Conservation (phyloP, 2,888 invertebrate genomes). For the Cephus rjabovi region DNA sequence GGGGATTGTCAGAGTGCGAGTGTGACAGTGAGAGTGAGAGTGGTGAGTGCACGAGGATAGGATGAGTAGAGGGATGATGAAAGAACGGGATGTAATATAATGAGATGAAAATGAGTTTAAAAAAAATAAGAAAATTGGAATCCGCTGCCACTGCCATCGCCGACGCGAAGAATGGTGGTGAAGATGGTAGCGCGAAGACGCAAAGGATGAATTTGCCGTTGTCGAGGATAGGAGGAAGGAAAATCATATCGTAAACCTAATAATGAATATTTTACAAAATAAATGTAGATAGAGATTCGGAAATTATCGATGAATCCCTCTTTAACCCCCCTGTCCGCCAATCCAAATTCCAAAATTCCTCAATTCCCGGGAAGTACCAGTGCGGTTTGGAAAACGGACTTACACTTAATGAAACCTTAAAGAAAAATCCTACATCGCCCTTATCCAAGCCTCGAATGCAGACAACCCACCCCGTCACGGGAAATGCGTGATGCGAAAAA, state of each 20-base stretch:
- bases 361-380: background rate
- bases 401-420: background rate
- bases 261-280: slow-evolving; percentile 66
- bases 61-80: slow-evolving; percentile 13
- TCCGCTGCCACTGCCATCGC: background rate
- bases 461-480: background rate
- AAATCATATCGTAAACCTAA: slow-evolving; percentile 66
- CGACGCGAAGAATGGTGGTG: background rate
- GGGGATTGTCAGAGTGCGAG: slow-evolving; percentile 10
- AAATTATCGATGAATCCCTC: slow-evolving; percentile 40
- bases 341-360: background rate
- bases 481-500: slow-evolving; percentile 19
- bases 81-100: slow-evolving; percentile 44
- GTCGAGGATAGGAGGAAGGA: slow-evolving; percentile 42
- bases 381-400: background rate
- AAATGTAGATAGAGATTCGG: slow-evolving; percentile 63
- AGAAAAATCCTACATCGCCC: slow-evolving; percentile 8
- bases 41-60: slow-evolving; percentile 11
- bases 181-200: background rate
- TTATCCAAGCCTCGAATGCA: slow-evolving; percentile 18
- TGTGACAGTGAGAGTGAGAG: slow-evolving; percentile 11
- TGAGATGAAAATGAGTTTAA: slow-evolving; percentile 17
- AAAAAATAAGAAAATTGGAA: background rate
- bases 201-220: slow-evolving; percentile 26
- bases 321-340: slow-evolving; percentile 19